phyloP scores from a whole-genome alignment of 2,113 vertebrate genomes.

The Odobenus rosmarus region DNA sequence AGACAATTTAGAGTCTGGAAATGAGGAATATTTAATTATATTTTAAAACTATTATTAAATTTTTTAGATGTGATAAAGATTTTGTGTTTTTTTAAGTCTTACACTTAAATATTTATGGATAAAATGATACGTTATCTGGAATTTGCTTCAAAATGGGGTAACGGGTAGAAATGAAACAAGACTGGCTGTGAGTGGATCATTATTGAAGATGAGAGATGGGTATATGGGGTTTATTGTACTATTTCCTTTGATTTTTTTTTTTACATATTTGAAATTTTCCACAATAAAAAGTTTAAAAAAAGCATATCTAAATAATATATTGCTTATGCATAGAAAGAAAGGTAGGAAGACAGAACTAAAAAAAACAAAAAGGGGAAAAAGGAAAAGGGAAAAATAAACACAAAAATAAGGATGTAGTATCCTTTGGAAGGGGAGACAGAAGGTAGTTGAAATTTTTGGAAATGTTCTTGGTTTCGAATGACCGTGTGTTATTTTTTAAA shows the following conservation, averaged over 20 bases:
- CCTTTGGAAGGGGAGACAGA: background rate
- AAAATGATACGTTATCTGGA: background rate
- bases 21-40: background rate
- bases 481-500: background rate
- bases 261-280: background rate
- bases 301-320: background rate
- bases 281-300: background rate
- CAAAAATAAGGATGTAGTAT: background rate
- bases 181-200: background rate
- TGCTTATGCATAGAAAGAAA: background rate
- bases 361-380: background rate
- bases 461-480: background rate
- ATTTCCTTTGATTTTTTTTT: background rate
- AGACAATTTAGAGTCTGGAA: background rate
- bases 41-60: background rate
- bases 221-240: background rate
- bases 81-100: background rate
- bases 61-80: background rate
- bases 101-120: background rate
- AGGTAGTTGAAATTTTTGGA: background rate
- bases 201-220: background rate
- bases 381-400: background rate
- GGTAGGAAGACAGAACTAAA: background rate
- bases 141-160: conserved; percentile 18
- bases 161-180: background rate